phyloP scores from a whole-genome alignment of 2,888 invertebrate species.

The Oxytorus armatus region DNA sequence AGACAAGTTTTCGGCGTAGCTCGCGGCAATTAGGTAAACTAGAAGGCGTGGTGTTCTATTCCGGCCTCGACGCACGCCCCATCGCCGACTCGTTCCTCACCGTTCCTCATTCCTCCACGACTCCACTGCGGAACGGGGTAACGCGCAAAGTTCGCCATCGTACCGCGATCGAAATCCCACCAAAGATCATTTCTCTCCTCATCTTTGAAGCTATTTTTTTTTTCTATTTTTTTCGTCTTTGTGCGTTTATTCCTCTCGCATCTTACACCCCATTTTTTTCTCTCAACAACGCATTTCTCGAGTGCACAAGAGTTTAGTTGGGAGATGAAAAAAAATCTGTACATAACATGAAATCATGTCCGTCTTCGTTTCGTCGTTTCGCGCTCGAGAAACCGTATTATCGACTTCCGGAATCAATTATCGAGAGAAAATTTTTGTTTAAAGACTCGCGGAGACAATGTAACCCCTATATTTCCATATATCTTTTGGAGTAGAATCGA shows the following conservation, averaged over 20 bases:
- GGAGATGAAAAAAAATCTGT: too few species aligned
- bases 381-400: background rate
- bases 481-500: background rate
- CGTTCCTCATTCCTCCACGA: slow-evolving; percentile 31
- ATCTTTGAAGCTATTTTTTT: slow-evolving; percentile 28
- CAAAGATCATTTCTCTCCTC: slow-evolving; percentile 29
- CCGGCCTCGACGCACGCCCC: slow-evolving; percentile 73
- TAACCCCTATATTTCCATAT: too few species aligned
- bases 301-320: background rate
- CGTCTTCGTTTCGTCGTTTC: too few species aligned
- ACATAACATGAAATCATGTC: too few species aligned
- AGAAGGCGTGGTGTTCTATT: slow-evolving; percentile 83
- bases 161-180: slow-evolving; percentile 36
- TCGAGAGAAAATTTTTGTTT: too few species aligned
- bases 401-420: slow-evolving; percentile 54
- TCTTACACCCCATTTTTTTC: background rate
- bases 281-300: background rate
- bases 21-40: slow-evolving; percentile 83
- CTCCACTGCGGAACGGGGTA: background rate
- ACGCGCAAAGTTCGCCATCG: slow-evolving; percentile 30
- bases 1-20: slow-evolving; percentile 81
- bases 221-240: background rate
- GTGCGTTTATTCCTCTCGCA: background rate
- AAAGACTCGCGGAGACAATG: background rate
- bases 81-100: slow-evolving; percentile 61